phyloP scores from a whole-genome alignment of 2,888 invertebrate species.

The Lasioglossum pauxillum region DNA sequence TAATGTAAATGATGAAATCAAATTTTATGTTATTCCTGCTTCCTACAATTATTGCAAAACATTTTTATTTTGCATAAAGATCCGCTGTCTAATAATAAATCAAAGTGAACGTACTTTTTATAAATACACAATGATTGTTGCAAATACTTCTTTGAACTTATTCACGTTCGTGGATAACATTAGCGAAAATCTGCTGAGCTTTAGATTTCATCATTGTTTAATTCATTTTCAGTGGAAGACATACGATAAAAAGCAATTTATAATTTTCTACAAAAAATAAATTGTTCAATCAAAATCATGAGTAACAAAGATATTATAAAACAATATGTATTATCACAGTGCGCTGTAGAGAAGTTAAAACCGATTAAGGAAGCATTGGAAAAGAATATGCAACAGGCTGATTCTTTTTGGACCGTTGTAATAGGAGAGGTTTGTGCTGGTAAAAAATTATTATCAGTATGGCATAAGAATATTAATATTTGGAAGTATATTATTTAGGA shows the following conservation, averaged over 20 bases:
- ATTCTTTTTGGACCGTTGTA: slow-evolving; percentile 63
- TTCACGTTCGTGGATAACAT: neutral
- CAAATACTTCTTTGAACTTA: neutral
- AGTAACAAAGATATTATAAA: slow-evolving; percentile 45
- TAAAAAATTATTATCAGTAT: neutral
- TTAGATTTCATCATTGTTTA: neutral
- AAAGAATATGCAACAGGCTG: slow-evolving; percentile 35
- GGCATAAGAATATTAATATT: neutral
- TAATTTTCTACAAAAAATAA: neutral
- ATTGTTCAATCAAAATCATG: slow-evolving; percentile 26
- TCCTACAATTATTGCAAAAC: no score
- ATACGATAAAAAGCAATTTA: neutral
- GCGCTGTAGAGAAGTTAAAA: slow-evolving; percentile 60
- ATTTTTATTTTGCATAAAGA: no score
- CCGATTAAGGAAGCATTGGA: slow-evolving; percentile 54
- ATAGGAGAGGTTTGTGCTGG: slow-evolving; percentile 58
- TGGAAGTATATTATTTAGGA: slow-evolving; percentile 31
- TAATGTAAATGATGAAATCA: no score
- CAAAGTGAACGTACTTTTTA: neutral
- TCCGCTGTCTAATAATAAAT: neutral
- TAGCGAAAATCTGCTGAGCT: neutral
- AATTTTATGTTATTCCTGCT: no score
- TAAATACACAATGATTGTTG: no score
- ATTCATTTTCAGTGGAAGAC: neutral
- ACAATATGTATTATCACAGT: slow-evolving; percentile 64